Conservation (phyloP, 1,140 invertebrate species). For the Orchesella cincta region DNA sequence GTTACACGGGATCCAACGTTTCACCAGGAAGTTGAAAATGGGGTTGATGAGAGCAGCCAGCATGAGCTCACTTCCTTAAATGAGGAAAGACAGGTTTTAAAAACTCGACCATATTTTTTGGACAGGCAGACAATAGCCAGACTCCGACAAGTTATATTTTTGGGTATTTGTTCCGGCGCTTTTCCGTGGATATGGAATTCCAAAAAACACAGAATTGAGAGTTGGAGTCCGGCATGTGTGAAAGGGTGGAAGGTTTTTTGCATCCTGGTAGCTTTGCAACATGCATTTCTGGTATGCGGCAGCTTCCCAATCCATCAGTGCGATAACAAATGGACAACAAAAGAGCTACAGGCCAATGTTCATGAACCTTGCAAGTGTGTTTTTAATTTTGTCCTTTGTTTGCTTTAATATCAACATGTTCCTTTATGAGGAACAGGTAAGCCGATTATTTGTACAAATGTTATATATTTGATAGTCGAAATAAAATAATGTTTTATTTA, state of each 20-base stretch:
- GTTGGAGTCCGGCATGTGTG: background rate
- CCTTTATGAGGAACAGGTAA: constrained; percentile 23
- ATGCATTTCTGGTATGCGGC: background rate
- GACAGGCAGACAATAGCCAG: constrained; percentile 9
- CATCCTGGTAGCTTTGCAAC: constrained; percentile 27
- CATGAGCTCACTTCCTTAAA: background rate
- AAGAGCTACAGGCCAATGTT: constrained; percentile 36
- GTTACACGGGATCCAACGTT: background rate
- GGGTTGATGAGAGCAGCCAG: background rate
- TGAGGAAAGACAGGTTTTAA: background rate
- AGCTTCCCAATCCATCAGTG: constrained; percentile 25
- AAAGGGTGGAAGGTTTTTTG: constrained; percentile 28
- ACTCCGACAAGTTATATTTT: constrained; percentile 25
- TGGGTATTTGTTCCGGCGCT: constrained; percentile 5
- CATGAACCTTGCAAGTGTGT: constrained; percentile 24
- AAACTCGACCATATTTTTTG: constrained; percentile 20
- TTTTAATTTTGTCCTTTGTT: constrained; percentile 23
- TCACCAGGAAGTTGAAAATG: background rate
- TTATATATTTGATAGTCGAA: no score
- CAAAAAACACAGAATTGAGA: background rate
- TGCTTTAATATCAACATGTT: constrained; percentile 32
- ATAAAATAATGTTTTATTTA: no score
- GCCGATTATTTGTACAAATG: no score
- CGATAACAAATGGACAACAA: background rate
- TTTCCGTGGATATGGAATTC: constrained; percentile 30